Base-by-base conservation (phyloP, 2,113 vertebrate genomes). In the Tangachromis dhanisi region DNA sequence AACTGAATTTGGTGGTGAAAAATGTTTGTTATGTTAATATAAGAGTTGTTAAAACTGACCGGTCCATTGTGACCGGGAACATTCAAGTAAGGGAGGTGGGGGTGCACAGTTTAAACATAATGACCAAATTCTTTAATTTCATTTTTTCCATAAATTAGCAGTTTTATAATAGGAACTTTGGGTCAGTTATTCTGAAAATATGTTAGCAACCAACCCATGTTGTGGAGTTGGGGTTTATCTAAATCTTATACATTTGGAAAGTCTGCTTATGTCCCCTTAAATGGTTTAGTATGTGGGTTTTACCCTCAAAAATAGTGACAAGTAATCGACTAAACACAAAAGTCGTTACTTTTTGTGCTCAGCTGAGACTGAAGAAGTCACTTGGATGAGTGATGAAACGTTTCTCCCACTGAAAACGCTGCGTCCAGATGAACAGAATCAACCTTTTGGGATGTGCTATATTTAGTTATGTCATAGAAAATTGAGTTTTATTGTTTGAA, bases 151-250 rank as follows among this genome's bases (percentile, higher is more conserved):
- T 40, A 40, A 68, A 68, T 40, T 1, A 21, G 35, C n/a, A 68
- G 63, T 40, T 40, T 71, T 42, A 24, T 24, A 71, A 33, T 38
- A 68, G 63, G 0, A 9, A 71, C 13, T 0, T 40, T 68, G n/a
- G 7, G 10, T 68, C 11, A 0, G 1, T 40, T 68, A 13, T 68
- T 68, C 0, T 0, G 35, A 40, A 68, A 21, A 68, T 40, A 40
- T 0, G 35, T 21, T 68, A 40, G 12, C 19, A 68, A 14, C 11
- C 35, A 24, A 1, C 0, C n/a, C 63, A 68, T 21, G 19, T 13
- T 38, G 33, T 8, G 63, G 33, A 40, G 35, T 68, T 68, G 12
- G n/a, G 33, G 35, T 68, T 40, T 40, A 14, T 21, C 57, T 31
- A 59, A 59, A 59, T 59, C 26, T 6, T 59, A 31, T 17, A 31